phyloP scores from a whole-genome alignment of 2,113 vertebrate species.

The Odobenus rosmarus region DNA sequence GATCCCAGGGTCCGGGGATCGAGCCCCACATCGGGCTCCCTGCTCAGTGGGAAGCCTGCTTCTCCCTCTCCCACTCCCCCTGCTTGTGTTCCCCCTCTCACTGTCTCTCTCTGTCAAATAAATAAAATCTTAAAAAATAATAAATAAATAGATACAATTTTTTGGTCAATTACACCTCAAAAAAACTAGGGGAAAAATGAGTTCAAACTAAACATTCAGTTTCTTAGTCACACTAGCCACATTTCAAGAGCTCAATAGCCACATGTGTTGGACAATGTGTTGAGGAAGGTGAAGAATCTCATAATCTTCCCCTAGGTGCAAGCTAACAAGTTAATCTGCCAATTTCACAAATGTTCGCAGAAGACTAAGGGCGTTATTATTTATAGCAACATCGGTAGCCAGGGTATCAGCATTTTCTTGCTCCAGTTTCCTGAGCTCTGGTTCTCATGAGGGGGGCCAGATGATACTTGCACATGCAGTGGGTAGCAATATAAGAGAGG shows the following conservation, averaged over 20 bases:
- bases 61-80: too few relatives aligned
- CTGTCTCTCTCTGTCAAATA: too few relatives aligned
- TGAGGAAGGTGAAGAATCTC: neutral
- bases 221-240: neutral
- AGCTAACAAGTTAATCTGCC: neutral
- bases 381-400: neutral
- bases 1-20: too few relatives aligned
- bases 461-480: neutral
- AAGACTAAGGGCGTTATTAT: neutral
- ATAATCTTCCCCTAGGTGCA: neutral
- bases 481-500: neutral
- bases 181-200: neutral
- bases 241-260: neutral
- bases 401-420: constrained; percentile 4
- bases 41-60: too few relatives aligned
- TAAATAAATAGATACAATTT: neutral
- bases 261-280: neutral
- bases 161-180: neutral
- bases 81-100: too few relatives aligned
- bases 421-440: neutral
- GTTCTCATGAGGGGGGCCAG: neutral
- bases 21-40: too few relatives aligned
- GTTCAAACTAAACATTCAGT: neutral
- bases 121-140: too few relatives aligned
- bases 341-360: neutral